Percentiles rank a stretch among this genome's conserved stretches.
These are phyloP conservation scores for Oophaga pumilio DNA, from an alignment of 2,113 vertebrate genomes.

Conservation along the genomic window DNA sequence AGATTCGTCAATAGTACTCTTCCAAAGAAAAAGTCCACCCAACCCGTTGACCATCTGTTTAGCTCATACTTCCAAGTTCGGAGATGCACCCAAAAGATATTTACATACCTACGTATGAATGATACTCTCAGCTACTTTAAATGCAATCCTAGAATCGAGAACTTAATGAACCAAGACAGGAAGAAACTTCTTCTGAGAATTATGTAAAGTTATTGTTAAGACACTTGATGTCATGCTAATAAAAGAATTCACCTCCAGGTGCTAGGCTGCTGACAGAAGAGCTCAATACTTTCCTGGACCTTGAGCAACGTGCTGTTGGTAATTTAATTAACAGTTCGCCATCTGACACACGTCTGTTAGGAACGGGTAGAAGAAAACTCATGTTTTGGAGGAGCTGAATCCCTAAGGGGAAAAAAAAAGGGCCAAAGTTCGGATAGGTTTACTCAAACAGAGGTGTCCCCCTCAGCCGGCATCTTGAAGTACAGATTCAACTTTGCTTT, in stretches of 20 bases:
- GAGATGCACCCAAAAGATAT: not conserved
- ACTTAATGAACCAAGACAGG: not conserved
- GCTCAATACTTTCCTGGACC: conserved; percentile 58
- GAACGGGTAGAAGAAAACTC: conserved; percentile 42
- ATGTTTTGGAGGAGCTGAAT: conserved; percentile 54
- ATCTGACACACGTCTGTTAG: conserved; percentile 47
- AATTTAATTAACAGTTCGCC: conserved; percentile 74
- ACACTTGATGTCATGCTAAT: conserved; percentile 58
- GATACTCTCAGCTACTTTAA: not conserved
- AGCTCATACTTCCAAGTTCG: not conserved
- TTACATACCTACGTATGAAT: not conserved
- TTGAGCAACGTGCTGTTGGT: conserved; percentile 59
- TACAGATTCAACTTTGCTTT: not conserved
- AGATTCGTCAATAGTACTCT: no score
- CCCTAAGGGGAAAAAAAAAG: conserved; percentile 17
- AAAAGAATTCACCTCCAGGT: conserved; percentile 62
- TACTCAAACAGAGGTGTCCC: conserved; percentile 18
- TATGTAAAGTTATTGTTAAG: not conserved
- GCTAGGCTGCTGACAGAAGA: conserved; percentile 56
- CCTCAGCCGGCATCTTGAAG: not conserved
- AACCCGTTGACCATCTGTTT: no score
- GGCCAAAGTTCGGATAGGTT: not conserved
- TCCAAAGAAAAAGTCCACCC: no score
- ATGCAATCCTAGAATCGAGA: not conserved
- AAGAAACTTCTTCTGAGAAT: not conserved